Conservation (phyloP, 2,888 invertebrate species). For the Endomychus coccineus region DNA sequence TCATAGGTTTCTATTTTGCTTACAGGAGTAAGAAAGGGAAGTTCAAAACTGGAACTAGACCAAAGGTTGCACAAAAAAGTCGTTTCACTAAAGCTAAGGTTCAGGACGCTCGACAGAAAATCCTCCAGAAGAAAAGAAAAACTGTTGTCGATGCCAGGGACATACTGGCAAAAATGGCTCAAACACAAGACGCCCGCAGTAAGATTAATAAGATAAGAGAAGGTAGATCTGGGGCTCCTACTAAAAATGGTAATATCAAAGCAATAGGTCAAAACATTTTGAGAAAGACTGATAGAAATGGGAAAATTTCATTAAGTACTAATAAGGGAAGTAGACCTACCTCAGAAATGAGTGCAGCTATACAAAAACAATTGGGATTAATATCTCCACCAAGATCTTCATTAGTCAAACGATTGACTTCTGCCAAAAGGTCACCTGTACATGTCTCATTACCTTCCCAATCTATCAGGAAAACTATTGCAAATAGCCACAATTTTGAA, state of each 20-base stretch:
- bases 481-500: slow-evolving; percentile 7
- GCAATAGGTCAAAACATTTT: slow-evolving; percentile 44
- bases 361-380: slow-evolving; percentile 40
- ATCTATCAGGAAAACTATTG: slow-evolving; percentile 16
- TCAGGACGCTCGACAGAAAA: slow-evolving; percentile 68
- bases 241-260: slow-evolving; percentile 36
- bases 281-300: slow-evolving; percentile 47
- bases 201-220: slow-evolving; percentile 61
- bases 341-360: slow-evolving; percentile 35
- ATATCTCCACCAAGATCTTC: slow-evolving; percentile 16
- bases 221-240: slow-evolving; percentile 38
- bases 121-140: slow-evolving; percentile 68
- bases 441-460: slow-evolving; percentile 1
- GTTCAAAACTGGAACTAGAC: slow-evolving; percentile 17
- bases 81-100: slow-evolving; percentile 29
- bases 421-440: slow-evolving; percentile 5
- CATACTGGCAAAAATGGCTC: slow-evolving; percentile 67
- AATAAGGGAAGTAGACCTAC: slow-evolving; percentile 39
- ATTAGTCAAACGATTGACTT: slow-evolving; percentile 1
- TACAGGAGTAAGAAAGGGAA: slow-evolving; percentile 16
- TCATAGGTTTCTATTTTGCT: too few relatives aligned
- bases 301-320: slow-evolving; percentile 48
- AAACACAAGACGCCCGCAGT: slow-evolving; percentile 65
- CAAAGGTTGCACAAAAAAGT: slow-evolving; percentile 11
- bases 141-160: slow-evolving; percentile 75